phyloP scores from a whole-genome alignment of 2,797 vertebrate genomes.

The Sebastes nivosus region DNA sequence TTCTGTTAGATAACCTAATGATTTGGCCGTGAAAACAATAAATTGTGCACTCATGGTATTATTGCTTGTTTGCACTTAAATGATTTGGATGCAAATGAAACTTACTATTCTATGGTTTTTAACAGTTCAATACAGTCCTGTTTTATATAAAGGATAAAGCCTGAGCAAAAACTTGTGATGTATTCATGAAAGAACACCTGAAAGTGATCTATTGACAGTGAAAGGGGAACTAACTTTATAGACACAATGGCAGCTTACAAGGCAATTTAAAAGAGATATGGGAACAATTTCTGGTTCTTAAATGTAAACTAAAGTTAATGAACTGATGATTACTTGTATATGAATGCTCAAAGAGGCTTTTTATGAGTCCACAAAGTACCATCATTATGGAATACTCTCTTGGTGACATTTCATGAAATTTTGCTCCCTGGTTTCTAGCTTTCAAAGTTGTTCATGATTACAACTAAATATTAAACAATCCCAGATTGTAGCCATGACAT shows the following conservation, averaged over 20 bases:
- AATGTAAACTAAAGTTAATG: slow-evolving; percentile 32
- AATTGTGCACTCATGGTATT: neutral
- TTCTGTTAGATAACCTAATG: neutral
- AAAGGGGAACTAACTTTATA: neutral
- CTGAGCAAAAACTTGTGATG: neutral
- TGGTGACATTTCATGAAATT: slow-evolving; percentile 15
- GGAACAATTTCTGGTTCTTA: slow-evolving; percentile 20
- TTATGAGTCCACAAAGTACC: slow-evolving; percentile 2
- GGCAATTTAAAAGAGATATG: slow-evolving; percentile 5
- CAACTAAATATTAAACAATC: neutral
- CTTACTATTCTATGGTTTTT: neutral
- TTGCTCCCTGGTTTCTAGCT: neutral
- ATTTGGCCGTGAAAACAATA: neutral
- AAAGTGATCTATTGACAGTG: neutral
- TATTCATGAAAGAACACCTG: neutral
- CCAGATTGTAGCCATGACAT: neutral
- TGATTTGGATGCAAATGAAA: neutral
- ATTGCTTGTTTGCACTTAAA: neutral
- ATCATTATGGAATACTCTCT: neutral
- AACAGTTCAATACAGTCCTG: neutral
- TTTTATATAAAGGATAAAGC: neutral
- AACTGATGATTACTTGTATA: slow-evolving; percentile 3
- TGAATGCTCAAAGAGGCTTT: slow-evolving; percentile 9
- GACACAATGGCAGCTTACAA: slow-evolving; percentile 2
- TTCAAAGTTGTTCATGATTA: neutral